phyloP scores from a whole-genome alignment of 2,888 invertebrate genomes.

The Caenorhabditis wallacei region DNA sequence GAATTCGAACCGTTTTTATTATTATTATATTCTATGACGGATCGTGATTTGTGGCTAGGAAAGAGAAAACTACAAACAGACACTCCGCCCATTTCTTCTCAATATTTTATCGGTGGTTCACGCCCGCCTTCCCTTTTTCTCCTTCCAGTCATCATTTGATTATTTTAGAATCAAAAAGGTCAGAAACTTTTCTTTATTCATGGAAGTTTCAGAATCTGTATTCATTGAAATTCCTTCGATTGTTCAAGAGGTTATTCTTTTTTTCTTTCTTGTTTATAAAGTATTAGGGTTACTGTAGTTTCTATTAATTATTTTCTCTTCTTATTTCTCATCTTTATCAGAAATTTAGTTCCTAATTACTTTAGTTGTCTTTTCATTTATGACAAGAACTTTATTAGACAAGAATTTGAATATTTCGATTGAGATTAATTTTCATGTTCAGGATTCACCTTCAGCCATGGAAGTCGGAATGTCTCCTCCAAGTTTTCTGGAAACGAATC shows the following conservation, averaged over 20 bases:
- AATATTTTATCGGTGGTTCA: conserved; percentile 35
- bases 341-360: no score
- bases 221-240: conserved; percentile 4
- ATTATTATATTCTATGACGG: background rate
- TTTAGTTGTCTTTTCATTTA: no score
- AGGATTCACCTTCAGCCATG: conserved; percentile 16
- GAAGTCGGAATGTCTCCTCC: conserved; percentile 41
- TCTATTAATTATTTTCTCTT: no score
- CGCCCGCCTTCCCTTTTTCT: conserved; percentile 5
- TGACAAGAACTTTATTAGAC: no score
- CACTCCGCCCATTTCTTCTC: conserved; percentile 37
- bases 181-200: conserved; percentile 1
- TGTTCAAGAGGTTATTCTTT: background rate
- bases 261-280: background rate
- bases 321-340: no score
- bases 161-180: background rate
- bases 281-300: background rate
- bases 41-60: conserved; percentile 46
- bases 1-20: conserved; percentile 7
- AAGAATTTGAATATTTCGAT: no score
- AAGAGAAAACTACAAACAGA: conserved; percentile 8
- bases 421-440: background rate
- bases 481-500: conserved; percentile 5
- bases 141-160: conserved; percentile 11
- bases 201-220: conserved; percentile 24